Percentiles rank a stretch among this genome's conserved stretches.
phyloP scores from a whole-genome alignment of 2,113 vertebrate species.

The Nothoprocta perdicaria region DNA sequence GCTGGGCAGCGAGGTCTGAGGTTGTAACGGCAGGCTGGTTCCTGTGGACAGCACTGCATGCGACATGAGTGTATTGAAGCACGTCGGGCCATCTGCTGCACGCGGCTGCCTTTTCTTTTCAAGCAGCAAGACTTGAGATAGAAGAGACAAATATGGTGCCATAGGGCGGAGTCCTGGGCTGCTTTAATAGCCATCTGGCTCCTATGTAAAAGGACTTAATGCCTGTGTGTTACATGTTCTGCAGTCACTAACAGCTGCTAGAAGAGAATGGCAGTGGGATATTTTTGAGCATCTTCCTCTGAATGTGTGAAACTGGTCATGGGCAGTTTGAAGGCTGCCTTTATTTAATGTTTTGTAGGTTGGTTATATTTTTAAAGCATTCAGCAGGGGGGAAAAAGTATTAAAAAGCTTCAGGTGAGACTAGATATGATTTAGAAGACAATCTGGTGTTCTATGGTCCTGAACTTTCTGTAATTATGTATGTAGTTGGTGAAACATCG shows the following conservation, averaged over 20 bases:
- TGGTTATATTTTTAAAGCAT: not conserved
- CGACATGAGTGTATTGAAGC: rapidly evolving
- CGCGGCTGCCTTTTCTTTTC: rapidly evolving
- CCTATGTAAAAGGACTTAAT: not conserved
- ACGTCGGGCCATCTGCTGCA: not conserved
- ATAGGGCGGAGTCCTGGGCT: not conserved
- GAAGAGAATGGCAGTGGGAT: not conserved
- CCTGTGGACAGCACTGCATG: rapidly evolving
- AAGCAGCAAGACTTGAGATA: not conserved
- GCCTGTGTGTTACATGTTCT: not conserved
- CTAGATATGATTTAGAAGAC: not conserved
- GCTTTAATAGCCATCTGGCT: not conserved
- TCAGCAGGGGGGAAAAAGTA: not conserved
- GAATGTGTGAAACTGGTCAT: not conserved
- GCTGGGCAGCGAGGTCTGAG: not conserved
- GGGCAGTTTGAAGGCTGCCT: not conserved
- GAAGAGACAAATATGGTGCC: not conserved
- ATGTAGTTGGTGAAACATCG: not conserved
- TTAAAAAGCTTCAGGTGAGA: not conserved
- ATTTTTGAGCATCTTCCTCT: not conserved
- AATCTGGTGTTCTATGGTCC: not conserved
- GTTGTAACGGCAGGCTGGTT: not conserved
- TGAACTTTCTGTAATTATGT: not conserved
- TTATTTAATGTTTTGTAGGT: not conserved
- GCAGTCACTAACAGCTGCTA: not conserved